Evolutionary conservation across 2,888 invertebrate genomes (phyloP).

Genomic region (Melieria omissa): DNA sequence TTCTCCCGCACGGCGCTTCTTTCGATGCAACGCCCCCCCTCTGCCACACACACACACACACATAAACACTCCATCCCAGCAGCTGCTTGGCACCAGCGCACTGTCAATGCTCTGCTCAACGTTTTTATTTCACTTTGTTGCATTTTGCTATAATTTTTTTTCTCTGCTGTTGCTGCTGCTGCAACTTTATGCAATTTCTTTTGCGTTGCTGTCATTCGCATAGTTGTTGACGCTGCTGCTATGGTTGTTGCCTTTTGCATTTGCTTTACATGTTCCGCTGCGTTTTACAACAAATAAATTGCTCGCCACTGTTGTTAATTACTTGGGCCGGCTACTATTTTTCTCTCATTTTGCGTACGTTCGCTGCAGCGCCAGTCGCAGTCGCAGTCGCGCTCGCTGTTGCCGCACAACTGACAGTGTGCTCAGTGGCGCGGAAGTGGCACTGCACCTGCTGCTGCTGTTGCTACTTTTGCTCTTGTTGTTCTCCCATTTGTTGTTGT

Average conservation of each 20-base stretch:
- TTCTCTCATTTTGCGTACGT: background rate
- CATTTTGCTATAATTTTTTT: slow-evolving; percentile 28
- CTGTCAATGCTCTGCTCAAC: too few relatives aligned
- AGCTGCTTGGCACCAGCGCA: background rate
- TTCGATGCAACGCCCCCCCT: background rate
- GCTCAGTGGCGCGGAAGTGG: slow-evolving; percentile 17
- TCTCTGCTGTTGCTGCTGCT: slow-evolving; percentile 9
- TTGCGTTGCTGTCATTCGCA: slow-evolving; percentile 20
- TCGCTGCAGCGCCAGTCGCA: background rate
- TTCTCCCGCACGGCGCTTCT: slow-evolving; percentile 20
- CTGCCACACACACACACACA: background rate
- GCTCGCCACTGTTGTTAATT: slow-evolving; percentile 52
- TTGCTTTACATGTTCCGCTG: slow-evolving; percentile 51
- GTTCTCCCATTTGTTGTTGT: background rate
- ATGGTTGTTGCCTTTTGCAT: slow-evolving; percentile 16
- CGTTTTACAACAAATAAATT: slow-evolving; percentile 6
- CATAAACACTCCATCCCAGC: background rate
- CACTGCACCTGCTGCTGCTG: slow-evolving; percentile 28
- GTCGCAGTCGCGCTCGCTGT: background rate
- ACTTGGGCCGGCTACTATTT: slow-evolving; percentile 52
- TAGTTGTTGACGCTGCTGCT: too few relatives aligned
- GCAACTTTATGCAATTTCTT: slow-evolving; percentile 28
- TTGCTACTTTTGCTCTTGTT: background rate
- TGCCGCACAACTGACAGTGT: slow-evolving; percentile 1
- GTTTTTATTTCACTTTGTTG: slow-evolving; percentile 12